Evolutionary conservation across 2,888 invertebrate species (phyloP), one percentile per base, ranked within the genome.

Genomic region (Achlya flavicornis): DNA sequence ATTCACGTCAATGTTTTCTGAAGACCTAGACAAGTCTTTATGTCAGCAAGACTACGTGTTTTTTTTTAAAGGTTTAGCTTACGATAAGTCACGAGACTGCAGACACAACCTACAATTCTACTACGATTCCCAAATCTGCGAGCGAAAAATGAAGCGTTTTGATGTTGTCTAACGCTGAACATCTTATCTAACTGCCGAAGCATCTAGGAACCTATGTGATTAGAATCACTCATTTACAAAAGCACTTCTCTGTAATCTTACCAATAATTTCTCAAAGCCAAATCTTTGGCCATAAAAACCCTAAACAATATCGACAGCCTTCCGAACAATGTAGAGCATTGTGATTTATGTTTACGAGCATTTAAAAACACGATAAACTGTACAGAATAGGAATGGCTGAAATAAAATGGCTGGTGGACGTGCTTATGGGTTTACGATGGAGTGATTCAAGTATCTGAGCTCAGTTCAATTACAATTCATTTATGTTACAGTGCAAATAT

Each of bases 321-420:
- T 68, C 63, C 19, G 58, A 70, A 76, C 72, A 74, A 72, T 77
- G 79, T 77, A 70, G 69, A 67, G 61, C 66, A 46, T 0, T 46
- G 77, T 74, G 72, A 71, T 77, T 79, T 78, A 77, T 70, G 80
- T 84, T 86, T 81, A 85, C 73, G 78, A 75, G 46, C 77, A 64
- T 73, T 83, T 78, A 78, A 80, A 80, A 81, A 76, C 75, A 68
- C 76, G 73, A 78, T 81, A 80, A 77, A 80, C 63, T 67, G 74
- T 70, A 75, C 74, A 71, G 72, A 75, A 75, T 77, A 77, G 77
- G 75, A 80, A 83, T 84, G 76, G 77, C 73, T 59, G 68, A 73
- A 76, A 81, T 81, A 79, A 81, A 82, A 66, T 58, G 61, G 26
- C 60, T 41, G 38, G 41, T 53, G 19, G 48, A 61, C 16, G 61